These are phyloP conservation scores for Drosophila truncata DNA, from an alignment of 1,140 invertebrate species.

Conservation along the genomic window DNA sequence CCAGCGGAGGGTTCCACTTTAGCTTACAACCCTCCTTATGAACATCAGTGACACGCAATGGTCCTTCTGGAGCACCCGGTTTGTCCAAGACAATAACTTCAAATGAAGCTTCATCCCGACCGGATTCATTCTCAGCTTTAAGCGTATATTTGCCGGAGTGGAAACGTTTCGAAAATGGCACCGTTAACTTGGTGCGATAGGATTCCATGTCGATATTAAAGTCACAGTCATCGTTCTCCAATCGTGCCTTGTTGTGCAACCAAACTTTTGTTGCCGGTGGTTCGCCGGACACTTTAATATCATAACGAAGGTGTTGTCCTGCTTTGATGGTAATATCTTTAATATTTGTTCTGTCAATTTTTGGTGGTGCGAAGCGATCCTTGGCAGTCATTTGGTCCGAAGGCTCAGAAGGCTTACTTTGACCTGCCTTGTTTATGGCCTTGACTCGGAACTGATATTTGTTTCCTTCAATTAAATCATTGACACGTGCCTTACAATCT, in stretches of 20 bases:
- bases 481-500: constrained; percentile 87
- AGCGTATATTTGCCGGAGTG: constrained; percentile 95
- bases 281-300: constrained; percentile 96
- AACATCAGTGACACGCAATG: constrained; percentile 94
- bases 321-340: constrained; percentile 95
- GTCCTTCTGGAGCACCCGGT: constrained; percentile 96
- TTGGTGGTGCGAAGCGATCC: constrained; percentile 94
- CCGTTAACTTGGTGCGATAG: constrained; percentile 93
- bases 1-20: constrained; percentile 96
- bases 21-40: constrained; percentile 97
- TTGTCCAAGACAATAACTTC: constrained; percentile 95
- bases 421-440: constrained; percentile 97
- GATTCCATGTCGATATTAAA: constrained; percentile 94
- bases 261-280: constrained; percentile 94
- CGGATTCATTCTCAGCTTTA: constrained; percentile 96
- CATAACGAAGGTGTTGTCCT: constrained; percentile 93
- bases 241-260: constrained; percentile 93
- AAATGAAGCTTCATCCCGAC: constrained; percentile 96
- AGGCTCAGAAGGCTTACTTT: constrained; percentile 95
- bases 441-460: constrained; percentile 98
- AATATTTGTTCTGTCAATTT: constrained; percentile 95
- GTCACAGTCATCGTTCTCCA: constrained; percentile 87
- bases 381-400: constrained; percentile 94
- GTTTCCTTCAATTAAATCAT: constrained; percentile 96
- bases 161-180: constrained; percentile 90